Evolutionary conservation across 2,797 vertebrate genomes (phyloP).

Genomic region (Myiothlypis chrysogaster): DNA sequence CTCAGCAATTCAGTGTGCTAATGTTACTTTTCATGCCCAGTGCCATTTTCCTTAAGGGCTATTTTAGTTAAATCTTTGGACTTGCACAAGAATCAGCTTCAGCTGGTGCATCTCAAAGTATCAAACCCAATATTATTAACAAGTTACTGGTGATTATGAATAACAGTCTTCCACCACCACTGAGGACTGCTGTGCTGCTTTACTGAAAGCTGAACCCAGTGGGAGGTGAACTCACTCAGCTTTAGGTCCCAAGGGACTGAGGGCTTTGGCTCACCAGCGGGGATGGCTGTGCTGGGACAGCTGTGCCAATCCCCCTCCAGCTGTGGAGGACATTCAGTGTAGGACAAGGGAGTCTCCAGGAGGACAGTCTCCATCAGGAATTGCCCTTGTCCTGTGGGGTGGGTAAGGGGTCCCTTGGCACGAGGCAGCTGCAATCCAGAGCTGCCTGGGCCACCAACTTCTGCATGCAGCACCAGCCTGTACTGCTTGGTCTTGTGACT

Average conservation of each 20-base stretch:
- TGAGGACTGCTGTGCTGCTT: background rate
- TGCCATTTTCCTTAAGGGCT: background rate
- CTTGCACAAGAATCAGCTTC: background rate
- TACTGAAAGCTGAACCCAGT: background rate
- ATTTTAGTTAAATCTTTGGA: background rate
- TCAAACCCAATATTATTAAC: background rate
- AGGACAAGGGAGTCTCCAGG: background rate
- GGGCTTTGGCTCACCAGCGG: background rate
- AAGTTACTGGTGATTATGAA: background rate
- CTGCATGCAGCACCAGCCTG: background rate
- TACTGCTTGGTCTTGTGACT: background rate
- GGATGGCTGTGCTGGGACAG: background rate
- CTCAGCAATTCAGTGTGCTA: background rate
- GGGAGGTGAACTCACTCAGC: background rate
- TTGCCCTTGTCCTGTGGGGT: background rate
- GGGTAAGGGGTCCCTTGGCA: background rate
- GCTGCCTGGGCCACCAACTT: background rate
- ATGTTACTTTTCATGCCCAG: background rate
- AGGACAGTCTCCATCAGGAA: background rate
- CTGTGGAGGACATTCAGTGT: background rate
- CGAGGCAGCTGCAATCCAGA: rapidly evolving
- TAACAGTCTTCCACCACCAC: background rate
- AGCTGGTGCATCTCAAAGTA: background rate
- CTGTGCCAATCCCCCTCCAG: rapidly evolving
- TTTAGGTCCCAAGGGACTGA: background rate